These are phyloP conservation scores for Microplitis mediator DNA, from an alignment of 1,140 invertebrate species.

Conservation along the genomic window DNA sequence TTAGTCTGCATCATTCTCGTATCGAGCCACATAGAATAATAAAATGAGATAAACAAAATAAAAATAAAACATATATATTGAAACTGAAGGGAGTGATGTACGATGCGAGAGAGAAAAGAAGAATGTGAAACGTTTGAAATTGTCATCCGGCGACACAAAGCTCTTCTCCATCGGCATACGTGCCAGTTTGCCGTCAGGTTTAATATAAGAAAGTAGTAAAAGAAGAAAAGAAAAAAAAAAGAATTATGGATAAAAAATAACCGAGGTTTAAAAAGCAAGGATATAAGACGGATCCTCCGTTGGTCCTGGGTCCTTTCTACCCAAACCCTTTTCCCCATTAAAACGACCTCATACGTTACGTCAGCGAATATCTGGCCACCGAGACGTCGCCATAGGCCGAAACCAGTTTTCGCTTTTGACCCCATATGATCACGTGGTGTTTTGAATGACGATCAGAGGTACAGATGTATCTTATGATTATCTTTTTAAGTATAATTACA, in stretches of 20 bases:
- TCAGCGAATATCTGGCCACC: conserved; percentile 16
- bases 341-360: conserved; percentile 15
- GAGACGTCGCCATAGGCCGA: conserved; percentile 1
- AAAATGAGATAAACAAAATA: no score
- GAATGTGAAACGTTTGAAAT: neutral
- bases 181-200: neutral
- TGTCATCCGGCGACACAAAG: neutral
- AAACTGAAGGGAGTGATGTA: neutral
- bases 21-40: no score
- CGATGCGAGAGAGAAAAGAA: neutral
- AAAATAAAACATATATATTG: no score
- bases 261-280: no score
- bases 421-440: conserved; percentile 9
- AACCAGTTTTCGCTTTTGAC: conserved; percentile 25
- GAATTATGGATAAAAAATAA: neutral
- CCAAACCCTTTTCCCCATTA: neutral
- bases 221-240: neutral
- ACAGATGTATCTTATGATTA: neutral
- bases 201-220: neutral
- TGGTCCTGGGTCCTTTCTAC: neutral
- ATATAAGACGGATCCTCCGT: neutral
- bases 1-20: no score
- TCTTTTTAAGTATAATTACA: no score
- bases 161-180: neutral
- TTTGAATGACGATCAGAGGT: conserved; percentile 6